phyloP scores from a whole-genome alignment of 1,140 invertebrate genomes.

The Calliphora vicina region DNA sequence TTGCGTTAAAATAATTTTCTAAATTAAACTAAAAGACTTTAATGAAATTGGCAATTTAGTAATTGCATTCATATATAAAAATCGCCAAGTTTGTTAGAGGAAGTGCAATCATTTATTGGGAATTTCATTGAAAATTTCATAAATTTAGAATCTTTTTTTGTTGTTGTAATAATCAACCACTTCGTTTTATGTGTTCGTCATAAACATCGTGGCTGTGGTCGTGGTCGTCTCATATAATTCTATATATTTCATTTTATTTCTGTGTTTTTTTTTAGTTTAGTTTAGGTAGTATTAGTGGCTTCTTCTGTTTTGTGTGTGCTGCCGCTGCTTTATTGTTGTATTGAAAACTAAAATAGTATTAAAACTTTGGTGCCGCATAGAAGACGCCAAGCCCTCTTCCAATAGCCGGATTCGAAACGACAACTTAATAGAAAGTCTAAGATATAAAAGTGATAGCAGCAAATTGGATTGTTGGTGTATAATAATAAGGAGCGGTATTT shows the following conservation, averaged over 20 bases:
- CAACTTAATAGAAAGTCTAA: neutral
- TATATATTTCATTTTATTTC: neutral
- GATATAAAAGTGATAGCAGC: neutral
- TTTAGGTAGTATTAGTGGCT: slow-evolving; percentile 29
- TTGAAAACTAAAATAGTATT: slow-evolving; percentile 7
- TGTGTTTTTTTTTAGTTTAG: neutral
- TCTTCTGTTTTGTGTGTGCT: neutral
- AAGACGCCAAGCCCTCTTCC: slow-evolving; percentile 19
- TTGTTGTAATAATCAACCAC: neutral
- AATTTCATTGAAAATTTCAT: no score
- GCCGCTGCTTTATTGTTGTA: neutral
- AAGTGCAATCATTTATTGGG: no score
- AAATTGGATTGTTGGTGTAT: no score
- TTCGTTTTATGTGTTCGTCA: slow-evolving; percentile 32
- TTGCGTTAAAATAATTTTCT: no score
- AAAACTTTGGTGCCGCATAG: neutral
- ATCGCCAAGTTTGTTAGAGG: no score
- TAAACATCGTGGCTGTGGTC: slow-evolving; percentile 15
- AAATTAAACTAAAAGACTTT: no score
- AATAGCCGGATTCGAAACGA: neutral
- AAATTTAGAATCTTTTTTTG: neutral
- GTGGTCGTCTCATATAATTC: neutral
- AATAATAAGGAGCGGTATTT: no score
- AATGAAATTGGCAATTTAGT: no score
- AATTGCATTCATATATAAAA: no score